A percentile compares a stretch with the other conserved stretches of the same genome.
Evolutionary conservation across 2,888 invertebrate genomes (phyloP).

Genomic region (Osmoderma eremita): DNA sequence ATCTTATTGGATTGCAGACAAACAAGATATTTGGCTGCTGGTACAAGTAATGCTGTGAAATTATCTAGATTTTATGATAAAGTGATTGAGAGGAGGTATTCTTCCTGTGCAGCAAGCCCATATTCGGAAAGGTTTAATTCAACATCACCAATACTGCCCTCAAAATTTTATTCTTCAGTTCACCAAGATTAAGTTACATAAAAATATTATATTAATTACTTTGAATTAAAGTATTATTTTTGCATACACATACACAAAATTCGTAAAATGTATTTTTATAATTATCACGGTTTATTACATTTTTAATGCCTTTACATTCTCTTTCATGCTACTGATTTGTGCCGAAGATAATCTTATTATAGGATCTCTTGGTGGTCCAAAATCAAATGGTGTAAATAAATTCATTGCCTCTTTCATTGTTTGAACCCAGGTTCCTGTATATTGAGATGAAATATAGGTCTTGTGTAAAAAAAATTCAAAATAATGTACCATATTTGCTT

Average conservation of each 20-base stretch:
- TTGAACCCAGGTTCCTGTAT: constrained; percentile 77
- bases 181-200: constrained; percentile 51
- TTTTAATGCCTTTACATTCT: constrained; percentile 25
- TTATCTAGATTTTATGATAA: constrained; percentile 94
- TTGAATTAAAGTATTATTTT: constrained; percentile 22
- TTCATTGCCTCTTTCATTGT: constrained; percentile 78
- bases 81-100: constrained; percentile 70
- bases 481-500: constrained; percentile 60
- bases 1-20: constrained; percentile 83
- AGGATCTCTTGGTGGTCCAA: constrained; percentile 72
- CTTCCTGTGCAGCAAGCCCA: constrained; percentile 56
- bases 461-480: constrained; percentile 26
- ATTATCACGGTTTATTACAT: background rate
- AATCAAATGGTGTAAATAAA: constrained; percentile 68
- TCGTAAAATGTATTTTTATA: constrained; percentile 6
- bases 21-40: constrained; percentile 87
- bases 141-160: constrained; percentile 57
- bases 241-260: background rate
- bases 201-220: constrained; percentile 5
- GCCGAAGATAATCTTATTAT: constrained; percentile 63
- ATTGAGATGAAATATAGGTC: constrained; percentile 46
- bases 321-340: constrained; percentile 34
- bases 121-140: constrained; percentile 58
- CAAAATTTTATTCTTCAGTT: constrained; percentile 60
- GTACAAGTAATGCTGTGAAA: constrained; percentile 93